Evolutionary conservation across 1,140 invertebrate species (phyloP), one percentile per base, ranked within the genome.

Genomic region (Oncopodura yosiiana): DNA sequence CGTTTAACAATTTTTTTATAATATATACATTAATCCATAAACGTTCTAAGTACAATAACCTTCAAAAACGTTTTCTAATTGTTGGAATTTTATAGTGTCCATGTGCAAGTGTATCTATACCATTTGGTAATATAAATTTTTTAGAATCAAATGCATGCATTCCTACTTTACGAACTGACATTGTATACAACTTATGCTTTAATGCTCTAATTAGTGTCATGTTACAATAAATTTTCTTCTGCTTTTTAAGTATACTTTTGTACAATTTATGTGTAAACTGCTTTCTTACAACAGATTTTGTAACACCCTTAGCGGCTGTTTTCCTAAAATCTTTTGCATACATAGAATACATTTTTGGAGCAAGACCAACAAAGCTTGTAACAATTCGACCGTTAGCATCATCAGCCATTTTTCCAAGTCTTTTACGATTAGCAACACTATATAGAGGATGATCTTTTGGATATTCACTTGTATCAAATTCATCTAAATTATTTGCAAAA

Each of bases 321-420:
- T 56, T 56, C 16, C 18, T 5, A 34, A 34, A 4, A 4, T 57
- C 49, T 23, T 61, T 30, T 42, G 62, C 38, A 57, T 51, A 64
- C 24, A 65, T 59, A 14, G 65, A 53, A 61, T 74, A 74, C 60
- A 72, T 67, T 66, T 76, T 76, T 16, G 68, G 56, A 50, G 66
- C 59, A 41, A 74, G 49, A 9, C 69, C 70, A 38, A 72, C 51
- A 67, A 69, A 75, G 61, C 70, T 65, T 9, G 38, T 56, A 41
- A 75, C 67, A 34, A 68, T 62, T 49, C 51, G 52, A 9, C 69
- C 69, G 56, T 65, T 67, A 23, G 64, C 64, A 65, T 77, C 74
- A 67, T 75, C 73, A 65, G 75, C 77, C 59, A 75, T 70, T 65
- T 73, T 69, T 6, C 74, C 72, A 4, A 72, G 21, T 3, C 72